Conservation (phyloP, 1,140 invertebrate genomes). For the Drosophila grimshawi region DNA sequence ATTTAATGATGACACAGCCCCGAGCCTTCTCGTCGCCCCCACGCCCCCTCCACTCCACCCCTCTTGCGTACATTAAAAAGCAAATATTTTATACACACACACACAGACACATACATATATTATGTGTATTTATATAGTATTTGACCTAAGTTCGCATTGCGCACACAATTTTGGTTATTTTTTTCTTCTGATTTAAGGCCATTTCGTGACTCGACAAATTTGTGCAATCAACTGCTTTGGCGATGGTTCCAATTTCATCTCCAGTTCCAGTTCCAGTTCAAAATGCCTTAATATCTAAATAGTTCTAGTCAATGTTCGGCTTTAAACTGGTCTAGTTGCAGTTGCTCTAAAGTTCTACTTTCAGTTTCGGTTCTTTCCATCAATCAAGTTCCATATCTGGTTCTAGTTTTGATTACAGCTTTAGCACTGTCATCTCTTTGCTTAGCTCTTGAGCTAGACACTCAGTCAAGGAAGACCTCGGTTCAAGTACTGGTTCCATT, state of each 20-base stretch:
- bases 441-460: no score
- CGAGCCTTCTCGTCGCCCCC: not conserved
- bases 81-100: conserved; percentile 35
- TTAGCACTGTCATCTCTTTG: not conserved
- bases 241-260: not conserved
- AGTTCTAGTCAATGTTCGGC: not conserved
- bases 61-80: conserved; percentile 25
- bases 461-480: no score
- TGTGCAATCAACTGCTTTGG: not conserved
- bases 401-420: not conserved
- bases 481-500: not conserved
- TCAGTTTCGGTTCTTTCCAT: no score
- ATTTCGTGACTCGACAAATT: conserved; percentile 13
- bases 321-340: not conserved
- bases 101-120: conserved; percentile 14
- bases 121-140: conserved; percentile 7
- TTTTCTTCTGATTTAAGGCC: conserved; percentile 14
- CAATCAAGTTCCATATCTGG: not conserved
- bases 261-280: not conserved
- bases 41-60: not conserved
- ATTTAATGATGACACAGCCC: conserved; percentile 72
- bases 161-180: not conserved
- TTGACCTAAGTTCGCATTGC: conserved; percentile 12
- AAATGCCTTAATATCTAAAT: not conserved
- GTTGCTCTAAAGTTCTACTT: no score